Conservation (phyloP, 64 coral and sea anemone species). For the Porites australiensis region DNA sequence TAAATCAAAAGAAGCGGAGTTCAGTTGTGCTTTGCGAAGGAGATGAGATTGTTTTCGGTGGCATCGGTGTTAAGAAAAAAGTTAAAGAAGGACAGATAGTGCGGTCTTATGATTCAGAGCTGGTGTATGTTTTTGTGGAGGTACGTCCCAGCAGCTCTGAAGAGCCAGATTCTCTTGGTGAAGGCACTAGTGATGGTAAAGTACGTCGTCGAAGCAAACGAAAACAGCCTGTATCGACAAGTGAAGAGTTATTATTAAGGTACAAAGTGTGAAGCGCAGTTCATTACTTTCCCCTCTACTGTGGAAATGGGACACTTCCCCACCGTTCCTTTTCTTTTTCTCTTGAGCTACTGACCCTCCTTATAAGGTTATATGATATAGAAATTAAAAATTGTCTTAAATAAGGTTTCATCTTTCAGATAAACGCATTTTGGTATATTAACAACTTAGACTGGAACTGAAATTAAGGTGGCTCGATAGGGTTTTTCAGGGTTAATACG, state of each 20-base stretch:
- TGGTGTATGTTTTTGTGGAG: constrained; percentile 64
- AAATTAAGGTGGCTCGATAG: no score
- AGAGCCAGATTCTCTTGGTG: constrained; percentile 48
- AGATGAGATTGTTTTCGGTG: constrained; percentile 81
- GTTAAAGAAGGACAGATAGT: constrained; percentile 30
- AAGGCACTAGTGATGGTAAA: constrained; percentile 83
- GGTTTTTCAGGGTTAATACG: no score
- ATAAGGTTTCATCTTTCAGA: no score
- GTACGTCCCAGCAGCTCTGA: neutral
- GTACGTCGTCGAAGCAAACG: constrained; percentile 54
- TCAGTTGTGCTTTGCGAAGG: constrained; percentile 59
- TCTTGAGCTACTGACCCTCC: no score
- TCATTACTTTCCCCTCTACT: neutral
- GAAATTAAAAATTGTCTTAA: no score
- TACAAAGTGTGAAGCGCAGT: neutral
- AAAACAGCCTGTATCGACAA: constrained; percentile 12
- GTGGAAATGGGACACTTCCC: no score
- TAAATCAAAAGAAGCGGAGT: constrained; percentile 71
- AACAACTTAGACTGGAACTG: no score
- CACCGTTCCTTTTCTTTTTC: no score
- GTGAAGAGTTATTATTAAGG: neutral
- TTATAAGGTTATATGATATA: no score
- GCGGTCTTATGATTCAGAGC: constrained; percentile 46
- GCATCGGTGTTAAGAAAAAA: constrained; percentile 49
- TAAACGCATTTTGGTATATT: no score